These are phyloP conservation scores for Dorcus hopei DNA, from an alignment of 2,888 invertebrate species.

Conservation along the genomic window DNA sequence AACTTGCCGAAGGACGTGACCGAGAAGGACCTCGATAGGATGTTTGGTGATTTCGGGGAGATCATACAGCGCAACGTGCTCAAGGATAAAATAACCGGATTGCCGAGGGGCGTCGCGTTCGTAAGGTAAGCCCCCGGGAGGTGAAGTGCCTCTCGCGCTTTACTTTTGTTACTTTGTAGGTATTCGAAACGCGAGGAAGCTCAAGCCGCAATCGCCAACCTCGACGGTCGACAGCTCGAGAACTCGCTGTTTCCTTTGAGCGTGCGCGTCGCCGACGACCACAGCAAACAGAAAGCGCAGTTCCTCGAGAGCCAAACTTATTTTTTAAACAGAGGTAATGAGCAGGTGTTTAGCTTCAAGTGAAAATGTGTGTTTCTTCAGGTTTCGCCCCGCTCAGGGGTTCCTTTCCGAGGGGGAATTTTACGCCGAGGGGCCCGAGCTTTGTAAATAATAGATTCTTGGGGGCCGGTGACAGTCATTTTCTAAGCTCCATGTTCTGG, in stretches of 20 bases:
- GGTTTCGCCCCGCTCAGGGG: slow-evolving; percentile 14
- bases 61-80: slow-evolving; percentile 91
- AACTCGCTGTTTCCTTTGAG: slow-evolving; percentile 80
- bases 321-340: slow-evolving; percentile 16
- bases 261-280: slow-evolving; percentile 77
- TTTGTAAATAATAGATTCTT: slow-evolving; percentile 31
- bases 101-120: slow-evolving; percentile 89
- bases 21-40: slow-evolving; percentile 77
- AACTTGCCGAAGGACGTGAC: slow-evolving; percentile 85
- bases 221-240: slow-evolving; percentile 82
- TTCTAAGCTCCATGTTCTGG: slow-evolving; percentile 39
- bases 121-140: slow-evolving; percentile 62
- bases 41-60: slow-evolving; percentile 84
- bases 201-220: slow-evolving; percentile 79
- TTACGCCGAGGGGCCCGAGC: slow-evolving; percentile 19
- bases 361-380: slow-evolving; percentile 5
- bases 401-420: slow-evolving; percentile 18
- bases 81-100: slow-evolving; percentile 82
- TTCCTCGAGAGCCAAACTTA: slow-evolving; percentile 17
- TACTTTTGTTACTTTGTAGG: slow-evolving; percentile 47
- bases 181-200: slow-evolving; percentile 87
- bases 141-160: too few species aligned
- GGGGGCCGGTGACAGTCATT: slow-evolving; percentile 44
- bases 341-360: background rate
- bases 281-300: slow-evolving; percentile 74